Evolutionary conservation across 1,140 invertebrate species (phyloP), one percentile per base, ranked within the genome.

Genomic region (Euura lappo): DNA sequence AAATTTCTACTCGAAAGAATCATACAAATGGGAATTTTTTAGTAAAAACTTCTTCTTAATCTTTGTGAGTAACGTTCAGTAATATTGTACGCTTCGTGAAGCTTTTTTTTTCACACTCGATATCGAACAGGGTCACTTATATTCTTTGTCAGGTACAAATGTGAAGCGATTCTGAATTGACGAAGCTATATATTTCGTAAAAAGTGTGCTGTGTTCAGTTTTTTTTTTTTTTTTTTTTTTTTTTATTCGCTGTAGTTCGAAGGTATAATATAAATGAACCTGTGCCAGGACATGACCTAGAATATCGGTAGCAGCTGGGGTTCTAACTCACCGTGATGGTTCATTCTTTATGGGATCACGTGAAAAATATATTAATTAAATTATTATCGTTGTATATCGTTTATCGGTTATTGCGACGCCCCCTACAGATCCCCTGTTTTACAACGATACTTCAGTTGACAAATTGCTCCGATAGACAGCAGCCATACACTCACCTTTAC

Each of bases 291-390:
- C 51, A 60, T 60, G 51, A 60, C 51, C 51, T 60, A 60, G 51
- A 60, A 60, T n/a, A n/a, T 60, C 51, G 51, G 51, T 60, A 8
- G 51, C 51, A 60, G 51, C 51, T 60, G 51, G 8, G 51, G 51
- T n/a, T 60, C 51, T 60, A 60, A n/a, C 51, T 60, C 51, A 60
- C 28, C 28, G 28, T 28, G 28, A 8, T n/a, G 8, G 51, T 60
- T 60, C 13, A 60, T 60, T 60, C 51, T 60, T 60, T 60, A 60
- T 60, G 51, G 51, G 13, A 60, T 60, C 8, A 60, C 13, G 51
- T 60, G 8, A 60, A 60, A 60, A 60, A 60, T 60, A 60, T n/a
- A 60, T 60, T 60, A 60, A 60, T 60, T 60, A 60, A 60, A 60
- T 60, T n/a, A 60, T 60, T 60, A 60, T 60, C 8, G 51, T 60